These are phyloP conservation scores for Petrocephalus sullivani DNA, from an alignment of 2,797 vertebrate genomes.

Conservation along the genomic window DNA sequence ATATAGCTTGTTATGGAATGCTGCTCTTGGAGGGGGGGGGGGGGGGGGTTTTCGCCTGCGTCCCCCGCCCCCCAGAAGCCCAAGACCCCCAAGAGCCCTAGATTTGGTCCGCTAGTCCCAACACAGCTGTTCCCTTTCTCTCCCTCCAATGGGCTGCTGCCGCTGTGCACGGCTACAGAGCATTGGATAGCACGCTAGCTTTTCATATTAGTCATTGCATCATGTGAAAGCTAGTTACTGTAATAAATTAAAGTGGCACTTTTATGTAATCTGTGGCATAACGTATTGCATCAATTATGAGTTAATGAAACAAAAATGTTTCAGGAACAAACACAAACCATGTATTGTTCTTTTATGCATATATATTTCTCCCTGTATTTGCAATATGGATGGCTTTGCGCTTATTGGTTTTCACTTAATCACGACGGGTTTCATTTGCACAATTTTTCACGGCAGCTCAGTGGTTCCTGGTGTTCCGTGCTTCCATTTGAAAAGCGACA, in stretches of 20 bases:
- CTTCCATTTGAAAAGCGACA: background rate
- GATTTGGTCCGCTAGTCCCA: background rate
- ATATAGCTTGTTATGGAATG: background rate
- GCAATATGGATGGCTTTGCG: background rate
- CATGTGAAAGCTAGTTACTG: background rate
- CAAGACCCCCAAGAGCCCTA: background rate
- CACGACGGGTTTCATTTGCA: background rate
- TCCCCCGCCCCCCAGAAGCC: conserved; percentile 1
- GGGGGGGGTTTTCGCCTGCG: background rate
- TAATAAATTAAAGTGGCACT: background rate
- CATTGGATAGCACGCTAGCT: background rate
- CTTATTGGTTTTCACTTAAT: background rate
- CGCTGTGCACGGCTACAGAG: background rate
- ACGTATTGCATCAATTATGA: background rate
- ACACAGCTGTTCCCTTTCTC: background rate
- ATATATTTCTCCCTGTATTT: background rate
- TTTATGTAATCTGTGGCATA: background rate
- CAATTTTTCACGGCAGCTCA: background rate
- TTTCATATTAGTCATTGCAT: background rate
- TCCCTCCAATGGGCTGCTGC: background rate
- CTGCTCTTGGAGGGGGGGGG: background rate
- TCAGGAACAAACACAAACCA: background rate
- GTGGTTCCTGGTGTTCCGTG: background rate
- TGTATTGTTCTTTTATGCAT: background rate
- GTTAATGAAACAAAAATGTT: conserved; percentile 1